phyloP scores from a whole-genome alignment of 2,797 vertebrate genomes.

The Oryzias dopingdopingensis region DNA sequence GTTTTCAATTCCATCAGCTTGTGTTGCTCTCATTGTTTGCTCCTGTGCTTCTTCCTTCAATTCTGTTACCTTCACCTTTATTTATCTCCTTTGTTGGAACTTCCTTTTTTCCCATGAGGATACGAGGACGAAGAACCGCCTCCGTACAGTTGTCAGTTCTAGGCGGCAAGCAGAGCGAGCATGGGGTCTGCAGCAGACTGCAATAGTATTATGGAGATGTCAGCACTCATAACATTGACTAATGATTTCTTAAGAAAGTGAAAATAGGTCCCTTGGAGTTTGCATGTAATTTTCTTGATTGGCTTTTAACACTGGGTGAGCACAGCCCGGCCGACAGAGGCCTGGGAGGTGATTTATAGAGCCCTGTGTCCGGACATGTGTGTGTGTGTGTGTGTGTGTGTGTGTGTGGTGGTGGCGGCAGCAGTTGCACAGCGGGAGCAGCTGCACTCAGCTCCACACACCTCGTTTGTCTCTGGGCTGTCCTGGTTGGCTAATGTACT shows the following conservation, averaged over 20 bases:
- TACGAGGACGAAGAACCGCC: conserved; percentile 31
- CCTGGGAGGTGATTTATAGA: conserved; percentile 90
- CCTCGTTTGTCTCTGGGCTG: conserved; percentile 90
- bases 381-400: conserved; percentile 28
- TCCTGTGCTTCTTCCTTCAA: neutral
- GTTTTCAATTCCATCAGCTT: neutral
- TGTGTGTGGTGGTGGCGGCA: conserved; percentile 60
- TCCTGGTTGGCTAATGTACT: conserved; percentile 85
- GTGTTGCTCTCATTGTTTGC: neutral
- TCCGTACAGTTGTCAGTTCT: conserved; percentile 50
- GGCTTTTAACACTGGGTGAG: conserved; percentile 92
- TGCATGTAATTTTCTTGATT: conserved; percentile 98
- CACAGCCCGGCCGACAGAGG: conserved; percentile 74
- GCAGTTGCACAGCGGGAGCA: conserved; percentile 88
- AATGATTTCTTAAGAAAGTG: conserved; percentile 86
- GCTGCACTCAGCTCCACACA: conserved; percentile 86
- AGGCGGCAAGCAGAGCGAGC: conserved; percentile 35
- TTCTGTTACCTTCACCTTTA: conserved; percentile 2
- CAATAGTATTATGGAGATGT: conserved; percentile 74
- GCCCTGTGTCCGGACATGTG: conserved; percentile 36
- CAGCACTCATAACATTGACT: conserved; percentile 81
- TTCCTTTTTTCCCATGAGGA: conserved; percentile 26
- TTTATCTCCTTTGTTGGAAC: conserved; percentile 38
- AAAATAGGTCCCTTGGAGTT: conserved; percentile 89
- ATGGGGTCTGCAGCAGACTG: conserved; percentile 52